phyloP scores from a whole-genome alignment of 2,888 invertebrate genomes.

The Microdon myrmicae region DNA sequence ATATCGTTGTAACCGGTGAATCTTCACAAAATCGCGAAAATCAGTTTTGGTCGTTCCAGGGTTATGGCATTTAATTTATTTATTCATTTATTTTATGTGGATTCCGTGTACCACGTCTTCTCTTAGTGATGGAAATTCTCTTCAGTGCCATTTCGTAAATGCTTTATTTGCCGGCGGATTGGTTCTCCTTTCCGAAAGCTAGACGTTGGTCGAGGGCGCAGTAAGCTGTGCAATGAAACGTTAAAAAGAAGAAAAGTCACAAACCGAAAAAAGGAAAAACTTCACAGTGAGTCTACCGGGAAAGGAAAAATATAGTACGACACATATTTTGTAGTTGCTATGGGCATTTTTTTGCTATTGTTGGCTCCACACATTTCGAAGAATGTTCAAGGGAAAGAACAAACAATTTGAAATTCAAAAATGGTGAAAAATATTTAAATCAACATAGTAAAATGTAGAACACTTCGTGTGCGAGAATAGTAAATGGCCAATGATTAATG shows the following conservation, averaged over 20 bases:
- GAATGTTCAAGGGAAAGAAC: slow-evolving; percentile 27
- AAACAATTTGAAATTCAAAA: too few species aligned
- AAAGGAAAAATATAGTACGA: slow-evolving; percentile 40
- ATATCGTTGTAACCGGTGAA: slow-evolving; percentile 43
- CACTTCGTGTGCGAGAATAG: background rate
- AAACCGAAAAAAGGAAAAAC: slow-evolving; percentile 6
- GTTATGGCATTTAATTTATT: slow-evolving; percentile 43
- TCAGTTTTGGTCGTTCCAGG: slow-evolving; percentile 48
- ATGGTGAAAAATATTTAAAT: slow-evolving; percentile 30
- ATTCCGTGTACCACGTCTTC: slow-evolving; percentile 6
- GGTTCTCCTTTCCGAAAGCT: slow-evolving; percentile 15
- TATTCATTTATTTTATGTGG: slow-evolving; percentile 14
- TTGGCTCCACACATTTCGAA: slow-evolving; percentile 11
- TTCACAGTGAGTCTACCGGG: slow-evolving; percentile 18
- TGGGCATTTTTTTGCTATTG: slow-evolving; percentile 29
- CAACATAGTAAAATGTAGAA: slow-evolving; percentile 4
- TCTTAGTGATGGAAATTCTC: slow-evolving; percentile 7
- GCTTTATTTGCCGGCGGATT: slow-evolving; percentile 17
- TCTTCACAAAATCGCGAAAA: slow-evolving; percentile 48
- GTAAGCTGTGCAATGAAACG: slow-evolving; percentile 27
- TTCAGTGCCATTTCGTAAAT: slow-evolving; percentile 42
- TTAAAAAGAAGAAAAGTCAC: slow-evolving; percentile 14
- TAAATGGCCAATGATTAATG: slow-evolving; percentile 13
- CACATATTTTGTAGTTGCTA: slow-evolving; percentile 43
- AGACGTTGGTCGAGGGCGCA: slow-evolving; percentile 33